Evolutionary conservation across 2,113 vertebrate species (phyloP).

Genomic region (Coptodon rendalli): DNA sequence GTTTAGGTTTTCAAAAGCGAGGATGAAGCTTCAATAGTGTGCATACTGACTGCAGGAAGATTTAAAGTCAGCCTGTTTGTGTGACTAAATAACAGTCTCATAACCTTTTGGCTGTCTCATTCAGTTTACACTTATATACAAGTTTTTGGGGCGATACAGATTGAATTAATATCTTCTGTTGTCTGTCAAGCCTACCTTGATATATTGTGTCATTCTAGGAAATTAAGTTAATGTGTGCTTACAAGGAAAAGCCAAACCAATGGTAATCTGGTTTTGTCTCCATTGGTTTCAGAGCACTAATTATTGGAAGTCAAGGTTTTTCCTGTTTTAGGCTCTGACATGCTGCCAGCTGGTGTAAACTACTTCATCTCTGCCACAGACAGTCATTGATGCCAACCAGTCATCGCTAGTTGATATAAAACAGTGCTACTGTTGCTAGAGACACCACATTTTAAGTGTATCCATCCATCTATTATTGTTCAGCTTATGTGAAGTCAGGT

Average conservation of each 20-base stretch:
- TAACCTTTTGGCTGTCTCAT: not conserved
- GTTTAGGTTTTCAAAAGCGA: not conserved
- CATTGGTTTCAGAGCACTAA: not conserved
- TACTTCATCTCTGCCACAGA: not conserved
- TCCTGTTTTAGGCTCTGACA: accelerated
- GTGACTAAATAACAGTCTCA: not conserved
- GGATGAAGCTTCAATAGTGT: accelerated
- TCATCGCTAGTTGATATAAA: not conserved
- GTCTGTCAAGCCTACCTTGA: not conserved
- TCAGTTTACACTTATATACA: not conserved
- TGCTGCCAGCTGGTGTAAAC: not conserved
- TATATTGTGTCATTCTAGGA: not conserved
- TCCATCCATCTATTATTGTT: not conserved
- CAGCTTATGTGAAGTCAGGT: not conserved
- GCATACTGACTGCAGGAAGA: not conserved
- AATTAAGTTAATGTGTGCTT: not conserved
- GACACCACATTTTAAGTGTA: not conserved
- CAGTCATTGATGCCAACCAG: not conserved
- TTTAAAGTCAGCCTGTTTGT: not conserved
- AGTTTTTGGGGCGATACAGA: not conserved
- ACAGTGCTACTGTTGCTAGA: not conserved
- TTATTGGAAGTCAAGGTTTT: not conserved
- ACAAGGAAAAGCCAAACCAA: not conserved
- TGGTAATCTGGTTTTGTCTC: not conserved
- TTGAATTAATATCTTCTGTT: not conserved